These are phyloP conservation scores for Aplochiton taeniatus DNA, from an alignment of 2,797 vertebrate genomes.

Conservation along the genomic window DNA sequence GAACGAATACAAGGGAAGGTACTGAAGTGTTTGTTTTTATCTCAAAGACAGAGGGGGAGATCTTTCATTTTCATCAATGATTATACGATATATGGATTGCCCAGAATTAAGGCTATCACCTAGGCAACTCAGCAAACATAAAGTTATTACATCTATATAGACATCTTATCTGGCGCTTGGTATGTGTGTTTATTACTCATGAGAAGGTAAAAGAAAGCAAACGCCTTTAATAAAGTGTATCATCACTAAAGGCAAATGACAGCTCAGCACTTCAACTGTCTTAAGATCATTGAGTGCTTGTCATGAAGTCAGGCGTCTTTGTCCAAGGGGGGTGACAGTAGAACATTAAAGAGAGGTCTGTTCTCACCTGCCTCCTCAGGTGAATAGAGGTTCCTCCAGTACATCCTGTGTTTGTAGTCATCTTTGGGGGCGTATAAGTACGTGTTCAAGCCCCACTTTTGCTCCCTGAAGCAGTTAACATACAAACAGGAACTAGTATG, in stretches of 20 bases:
- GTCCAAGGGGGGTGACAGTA: no score
- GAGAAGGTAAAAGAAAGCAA: background rate
- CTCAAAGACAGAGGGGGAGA: no score
- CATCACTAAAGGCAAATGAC: background rate
- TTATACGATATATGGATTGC: no score
- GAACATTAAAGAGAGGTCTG: no score
- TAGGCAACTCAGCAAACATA: background rate
- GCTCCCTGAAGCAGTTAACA: constrained; percentile 75
- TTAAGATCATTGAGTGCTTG: no score
- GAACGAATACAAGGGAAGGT: background rate
- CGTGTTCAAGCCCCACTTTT: constrained; percentile 95
- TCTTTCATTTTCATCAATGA: no score
- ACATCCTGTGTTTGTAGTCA: constrained; percentile 98
- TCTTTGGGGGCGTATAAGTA: constrained; percentile 98
- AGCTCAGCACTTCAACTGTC: background rate
- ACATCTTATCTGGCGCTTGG: no score
- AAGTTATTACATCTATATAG: background rate
- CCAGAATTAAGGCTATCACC: background rate
- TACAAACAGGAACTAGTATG: no score
- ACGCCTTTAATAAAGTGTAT: background rate
- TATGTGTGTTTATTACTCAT: background rate
- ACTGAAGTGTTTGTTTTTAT: no score
- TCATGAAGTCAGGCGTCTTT: no score
- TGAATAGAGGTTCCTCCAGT: constrained; percentile 97
- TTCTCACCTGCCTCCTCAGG: constrained; percentile 94